Percentiles rank a stretch among this genome's conserved stretches.
Evolutionary conservation across 2,888 invertebrate species (phyloP).

Genomic region (Acronicta alni): DNA sequence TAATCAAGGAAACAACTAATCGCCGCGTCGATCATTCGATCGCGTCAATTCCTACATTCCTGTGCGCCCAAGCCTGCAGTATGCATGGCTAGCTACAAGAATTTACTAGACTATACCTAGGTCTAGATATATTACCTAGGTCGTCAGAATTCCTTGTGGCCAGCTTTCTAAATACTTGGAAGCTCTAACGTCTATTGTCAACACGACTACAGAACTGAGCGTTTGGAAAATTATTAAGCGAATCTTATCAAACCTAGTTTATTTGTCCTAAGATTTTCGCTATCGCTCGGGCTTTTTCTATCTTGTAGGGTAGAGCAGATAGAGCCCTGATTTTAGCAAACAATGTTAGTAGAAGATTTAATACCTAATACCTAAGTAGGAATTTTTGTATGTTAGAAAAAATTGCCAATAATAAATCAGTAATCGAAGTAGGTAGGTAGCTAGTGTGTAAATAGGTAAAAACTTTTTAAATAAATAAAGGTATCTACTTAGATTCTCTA

Average conservation of each 20-base stretch:
- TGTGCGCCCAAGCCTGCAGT: slow-evolving; percentile 14
- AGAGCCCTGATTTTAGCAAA: too few species aligned
- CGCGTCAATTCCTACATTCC: slow-evolving; percentile 28
- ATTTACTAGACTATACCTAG: slow-evolving; percentile 16
- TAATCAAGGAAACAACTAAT: slow-evolving; percentile 9
- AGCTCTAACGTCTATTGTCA: slow-evolving; percentile 30
- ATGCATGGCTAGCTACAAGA: slow-evolving; percentile 23
- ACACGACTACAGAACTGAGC: background rate
- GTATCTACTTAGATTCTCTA: too few species aligned
- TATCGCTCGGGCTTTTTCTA: background rate
- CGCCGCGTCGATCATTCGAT: slow-evolving; percentile 13
- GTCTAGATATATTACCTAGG: slow-evolving; percentile 29
- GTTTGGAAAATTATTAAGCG: background rate
- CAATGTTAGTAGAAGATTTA: too few species aligned
- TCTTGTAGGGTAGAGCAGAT: background rate
- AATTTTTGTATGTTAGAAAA: too few species aligned
- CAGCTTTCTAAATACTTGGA: slow-evolving; percentile 50
- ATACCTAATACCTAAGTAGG: background rate
- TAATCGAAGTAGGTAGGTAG: too few species aligned
- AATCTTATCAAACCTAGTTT: background rate
- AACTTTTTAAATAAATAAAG: too few species aligned
- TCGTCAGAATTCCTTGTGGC: slow-evolving; percentile 34
- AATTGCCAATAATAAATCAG: too few species aligned
- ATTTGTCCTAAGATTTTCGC: background rate
- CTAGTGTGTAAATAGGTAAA: too few species aligned